Evolutionary conservation across 2,113 vertebrate genomes (phyloP).

Genomic region (Fukomys damarensis): DNA sequence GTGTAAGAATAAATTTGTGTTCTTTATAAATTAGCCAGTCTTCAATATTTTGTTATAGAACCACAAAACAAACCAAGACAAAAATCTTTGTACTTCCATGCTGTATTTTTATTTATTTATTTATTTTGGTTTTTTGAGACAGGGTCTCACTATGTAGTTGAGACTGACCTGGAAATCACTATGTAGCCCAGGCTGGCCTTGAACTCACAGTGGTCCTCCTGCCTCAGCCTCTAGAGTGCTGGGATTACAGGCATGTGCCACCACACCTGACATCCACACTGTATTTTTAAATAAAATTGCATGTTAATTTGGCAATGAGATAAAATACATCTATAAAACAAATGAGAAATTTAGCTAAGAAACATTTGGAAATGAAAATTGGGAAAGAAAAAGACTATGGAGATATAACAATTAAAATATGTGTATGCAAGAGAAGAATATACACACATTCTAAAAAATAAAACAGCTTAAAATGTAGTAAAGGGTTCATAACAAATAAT

Average conservation of each 20-base stretch:
- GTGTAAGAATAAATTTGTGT: not conserved
- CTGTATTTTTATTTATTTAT: conserved; percentile 1
- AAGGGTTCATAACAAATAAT: not conserved
- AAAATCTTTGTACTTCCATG: not conserved
- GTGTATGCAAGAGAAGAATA: conserved; percentile 17
- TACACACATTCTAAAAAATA: not conserved
- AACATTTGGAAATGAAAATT: conserved; percentile 32
- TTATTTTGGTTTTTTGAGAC: no score
- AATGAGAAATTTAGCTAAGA: not conserved
- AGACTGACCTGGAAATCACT: no score
- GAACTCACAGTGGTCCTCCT: no score
- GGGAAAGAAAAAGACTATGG: not conserved
- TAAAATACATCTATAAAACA: conserved; percentile 37
- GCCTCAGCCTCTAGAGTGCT: no score
- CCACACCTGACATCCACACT: not conserved
- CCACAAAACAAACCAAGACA: not conserved
- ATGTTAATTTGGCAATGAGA: not conserved
- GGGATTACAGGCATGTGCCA: no score
- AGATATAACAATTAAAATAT: not conserved
- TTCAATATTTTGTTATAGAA: not conserved
- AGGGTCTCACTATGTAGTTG: no score
- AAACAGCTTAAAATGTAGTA: conserved; percentile 6
- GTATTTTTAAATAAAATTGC: not conserved
- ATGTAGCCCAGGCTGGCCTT: no score
- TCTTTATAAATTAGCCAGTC: not conserved